Evolutionary conservation across 2,797 vertebrate genomes (phyloP).

Genomic region (Chloroceryle inda): DNA sequence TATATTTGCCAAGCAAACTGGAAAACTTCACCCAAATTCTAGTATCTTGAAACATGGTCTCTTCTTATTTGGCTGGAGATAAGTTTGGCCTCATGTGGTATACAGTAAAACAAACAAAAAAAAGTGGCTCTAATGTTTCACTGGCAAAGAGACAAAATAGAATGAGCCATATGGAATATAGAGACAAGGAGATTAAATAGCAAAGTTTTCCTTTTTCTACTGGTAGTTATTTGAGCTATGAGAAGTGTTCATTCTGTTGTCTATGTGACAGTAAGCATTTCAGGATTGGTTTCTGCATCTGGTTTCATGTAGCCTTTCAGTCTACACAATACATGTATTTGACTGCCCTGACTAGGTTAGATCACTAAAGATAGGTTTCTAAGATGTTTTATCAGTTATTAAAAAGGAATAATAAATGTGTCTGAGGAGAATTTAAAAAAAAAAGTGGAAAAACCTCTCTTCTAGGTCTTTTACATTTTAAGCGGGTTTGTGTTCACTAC

Average conservation of each 20-base stretch:
- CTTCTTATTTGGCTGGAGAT: background rate
- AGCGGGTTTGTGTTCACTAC: background rate
- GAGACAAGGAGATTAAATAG: background rate
- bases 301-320: background rate
- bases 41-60: background rate
- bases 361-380: background rate
- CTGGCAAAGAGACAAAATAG: background rate
- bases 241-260: background rate
- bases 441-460: background rate
- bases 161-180: background rate
- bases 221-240: background rate
- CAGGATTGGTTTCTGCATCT: background rate
- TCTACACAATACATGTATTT: background rate
- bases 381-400: background rate
- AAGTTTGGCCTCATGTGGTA: background rate
- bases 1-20: background rate
- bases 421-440: background rate
- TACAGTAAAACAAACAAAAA: background rate
- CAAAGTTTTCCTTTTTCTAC: background rate
- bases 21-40: background rate
- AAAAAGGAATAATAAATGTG: background rate
- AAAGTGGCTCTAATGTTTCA: background rate
- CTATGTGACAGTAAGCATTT: background rate
- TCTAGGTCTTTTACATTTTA: background rate
- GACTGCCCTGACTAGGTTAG: background rate